Evolutionary conservation across 2,888 invertebrate genomes (phyloP).

Genomic region (Chaetogeoica ovagalla): DNA sequence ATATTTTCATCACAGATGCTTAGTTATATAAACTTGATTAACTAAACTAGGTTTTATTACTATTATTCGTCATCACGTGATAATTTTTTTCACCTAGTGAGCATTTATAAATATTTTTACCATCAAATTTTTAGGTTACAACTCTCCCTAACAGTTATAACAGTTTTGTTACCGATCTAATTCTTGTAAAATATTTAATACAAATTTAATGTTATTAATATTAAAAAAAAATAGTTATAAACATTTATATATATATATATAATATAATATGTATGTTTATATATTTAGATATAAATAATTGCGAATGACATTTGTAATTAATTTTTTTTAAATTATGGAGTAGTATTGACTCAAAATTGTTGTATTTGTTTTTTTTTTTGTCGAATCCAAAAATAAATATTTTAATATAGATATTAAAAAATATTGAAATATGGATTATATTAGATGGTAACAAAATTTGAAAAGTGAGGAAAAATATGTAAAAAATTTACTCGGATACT

Average conservation of each 20-base stretch:
- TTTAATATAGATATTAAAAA: too few species aligned
- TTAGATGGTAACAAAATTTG: conserved; percentile 1
- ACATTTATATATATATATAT: conserved; percentile 2
- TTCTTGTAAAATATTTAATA: conserved; percentile 1
- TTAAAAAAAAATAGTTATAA: neutral
- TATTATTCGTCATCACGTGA: neutral
- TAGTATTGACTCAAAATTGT: conserved; percentile 4
- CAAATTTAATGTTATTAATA: conserved; percentile 18
- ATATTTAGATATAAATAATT: neutral
- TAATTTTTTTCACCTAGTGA: neutral
- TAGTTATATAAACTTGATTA: too few species aligned
- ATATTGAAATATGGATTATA: neutral
- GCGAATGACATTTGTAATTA: neutral
- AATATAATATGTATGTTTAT: neutral
- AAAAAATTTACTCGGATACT: conserved; percentile 1
- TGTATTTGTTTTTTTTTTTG: conserved; percentile 15
- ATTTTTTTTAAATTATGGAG: conserved; percentile 1
- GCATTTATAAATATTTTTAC: conserved; percentile 9
- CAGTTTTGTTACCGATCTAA: conserved; percentile 5
- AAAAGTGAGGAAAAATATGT: neutral
- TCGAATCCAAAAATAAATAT: neutral
- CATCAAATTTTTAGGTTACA: conserved; percentile 16
- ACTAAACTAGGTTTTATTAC: too few species aligned
- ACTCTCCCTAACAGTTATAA: too few species aligned
- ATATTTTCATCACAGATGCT: too few species aligned